Evolutionary conservation across 92 coral and sea anemone species (phyloP), one percentile per base, ranked within the genome.

Genomic region (Porites evermanni): DNA sequence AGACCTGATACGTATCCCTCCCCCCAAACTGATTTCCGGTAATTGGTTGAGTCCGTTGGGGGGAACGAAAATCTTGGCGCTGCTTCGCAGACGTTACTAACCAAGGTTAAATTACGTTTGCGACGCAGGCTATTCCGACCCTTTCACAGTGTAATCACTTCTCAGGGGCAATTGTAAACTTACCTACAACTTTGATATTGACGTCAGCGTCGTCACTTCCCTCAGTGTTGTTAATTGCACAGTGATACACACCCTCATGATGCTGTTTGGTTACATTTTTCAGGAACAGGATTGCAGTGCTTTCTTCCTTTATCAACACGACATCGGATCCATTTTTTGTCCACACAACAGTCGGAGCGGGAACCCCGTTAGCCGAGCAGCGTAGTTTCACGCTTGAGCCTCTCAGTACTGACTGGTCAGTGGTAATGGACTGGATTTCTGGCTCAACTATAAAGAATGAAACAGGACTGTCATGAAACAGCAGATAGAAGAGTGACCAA

Each of bases 301-400:
- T 52, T 16, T 16, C 6, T 24, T 67, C 84, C 16, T 53, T 68
- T 6, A 51, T 11, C 84, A 80, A 23, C 53, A 67, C 16, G 17
- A 56, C 61, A 0, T 14, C 53, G 20, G 19, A 20, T 52, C 75
- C 84, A 14, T 54, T 80, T 67, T 66, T 67, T 19, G 13, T 80
- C 84, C 84, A 80, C 4, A 32, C 13, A 7, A 80, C 75, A 53
- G 67, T 66, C 60, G 84, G 75, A 14, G 75, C 61, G 1, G 84
- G 84, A 9, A 80, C 64, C 1, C 84, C 84, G 1, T 44, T 24
- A 12, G 84, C 59, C 52, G 75, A 80, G 65, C 84, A 80, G 61
- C 72, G 21, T 17, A 80, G 74, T 12, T 24, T 52, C 5, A 68
- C 29, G 52, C 19, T 32, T 12, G 52, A 38, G 52, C 75, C 84